Evolutionary conservation across 2,797 vertebrate genomes (phyloP), one percentile per base, ranked within the genome.

Genomic region (Falco cherrug): DNA sequence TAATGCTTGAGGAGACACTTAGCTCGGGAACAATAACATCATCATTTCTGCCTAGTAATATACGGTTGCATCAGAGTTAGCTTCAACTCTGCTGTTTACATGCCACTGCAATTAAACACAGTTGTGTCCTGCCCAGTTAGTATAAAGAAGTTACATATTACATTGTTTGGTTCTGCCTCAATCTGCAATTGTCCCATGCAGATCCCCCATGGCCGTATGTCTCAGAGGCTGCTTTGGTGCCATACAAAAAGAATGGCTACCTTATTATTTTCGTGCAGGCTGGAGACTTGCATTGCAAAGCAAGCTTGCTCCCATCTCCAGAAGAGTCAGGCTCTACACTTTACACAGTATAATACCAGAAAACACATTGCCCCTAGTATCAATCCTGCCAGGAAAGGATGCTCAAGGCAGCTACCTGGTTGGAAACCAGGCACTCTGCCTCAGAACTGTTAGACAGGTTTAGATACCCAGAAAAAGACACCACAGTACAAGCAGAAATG

Each of bases 31-130:
- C 80, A 93, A 84, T 21, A 94, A 76, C 3, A 3, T 91, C 94
- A 89, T 87, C 69, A 89, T 73, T 93, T 87, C 79, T 95, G 93
- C 94, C 93, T 87, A 86, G 53, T 79, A 93, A 92, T 92, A 83
- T 33, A 75, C 24, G 86, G 57, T 94, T 96, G 87, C 94, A 61
- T 89, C 95, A 97, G 37, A 80, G 81, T 75, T 60, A 91, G 61
- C 84, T 59, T 93, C 87, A 92, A 56, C 64, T 75, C 82, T n/a
- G 45, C 84, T 83, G 73, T 95, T 97, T 95, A 94, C 89, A 90
- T 89, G 84, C 79, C 87, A 87, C 89, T 81, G 68, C 63, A 90
- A 70, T 95, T 93, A 78, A 92, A 80, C 50, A 88, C 76, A 90
- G 75, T 95, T 82, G 67, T 84, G 77, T 92, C 76, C 69, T 92